Base-by-base conservation (phyloP, 1,140 invertebrate species). In the Drosophila sucinea region DNA sequence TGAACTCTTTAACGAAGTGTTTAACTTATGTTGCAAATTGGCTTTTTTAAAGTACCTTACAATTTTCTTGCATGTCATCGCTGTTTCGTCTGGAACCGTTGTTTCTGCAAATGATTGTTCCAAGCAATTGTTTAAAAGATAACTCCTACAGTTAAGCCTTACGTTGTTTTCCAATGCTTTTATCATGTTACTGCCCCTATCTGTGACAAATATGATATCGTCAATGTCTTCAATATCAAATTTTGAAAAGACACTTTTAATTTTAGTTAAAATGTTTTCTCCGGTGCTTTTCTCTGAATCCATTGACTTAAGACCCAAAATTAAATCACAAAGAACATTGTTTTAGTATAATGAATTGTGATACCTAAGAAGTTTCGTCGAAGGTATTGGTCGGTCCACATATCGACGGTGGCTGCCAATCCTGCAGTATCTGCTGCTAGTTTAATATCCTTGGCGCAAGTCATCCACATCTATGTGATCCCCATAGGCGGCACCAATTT, bases 141-240 rank as follows among this genome's bases (percentile, higher is more conserved):
- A 55, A 60, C 68, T 70, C 62, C 62, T 71, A 56, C 62, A 71
- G 44, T 60, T 71, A 17, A 17, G 17, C 17, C 57, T 70, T 40
- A 70, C 60, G 56, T 65, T 65, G 61, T 70, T 71, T 71, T 71
- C 44, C 65, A 71, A 65, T 60, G 69, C 68, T 70, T 70, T 70
- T 70, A 70, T 65, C 0, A 71, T 71, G 62, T 71, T 71, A 2
- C 62, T 64, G 62, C 69, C 69, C 61, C 62, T 71, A 61, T 66
- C 68, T 58, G 68, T 70, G 58, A 70, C 68, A 70, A 70, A 60
- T 67, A 58, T 60, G 65, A 67, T 47, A 6, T 68, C 57, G 32
- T 60, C 66, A 61, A 68, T 67, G 55, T 70, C 64, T 64, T 70
- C 60, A 70, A 70, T 64, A 70, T 64, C 64, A 60, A 54, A 70